These are phyloP conservation scores for Anthopleura xanthogrammica DNA, from an alignment of 92 coral and sea anemone genomes.

Conservation along the genomic window DNA sequence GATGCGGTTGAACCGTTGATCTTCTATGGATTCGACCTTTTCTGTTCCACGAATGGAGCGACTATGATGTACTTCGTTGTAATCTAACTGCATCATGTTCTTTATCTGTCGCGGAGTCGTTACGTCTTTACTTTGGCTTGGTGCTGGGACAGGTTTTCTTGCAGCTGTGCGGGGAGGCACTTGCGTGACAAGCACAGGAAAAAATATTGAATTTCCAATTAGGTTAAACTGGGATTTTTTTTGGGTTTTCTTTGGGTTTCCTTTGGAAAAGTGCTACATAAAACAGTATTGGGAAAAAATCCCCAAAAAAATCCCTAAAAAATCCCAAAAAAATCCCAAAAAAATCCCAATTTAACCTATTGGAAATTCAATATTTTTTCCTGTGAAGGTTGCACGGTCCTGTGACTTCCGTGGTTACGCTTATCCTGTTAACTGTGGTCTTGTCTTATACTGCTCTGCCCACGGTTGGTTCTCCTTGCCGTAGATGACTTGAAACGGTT, in stretches of 20 bases:
- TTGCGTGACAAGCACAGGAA: not conserved
- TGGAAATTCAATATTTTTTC: too few species aligned
- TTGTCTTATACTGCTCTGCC: constrained; percentile 58
- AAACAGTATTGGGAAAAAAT: too few species aligned
- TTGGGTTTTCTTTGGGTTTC: too few species aligned
- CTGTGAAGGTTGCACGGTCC: too few species aligned
- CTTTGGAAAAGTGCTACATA: too few species aligned
- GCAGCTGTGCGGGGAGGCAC: not conserved
- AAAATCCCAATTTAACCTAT: too few species aligned
- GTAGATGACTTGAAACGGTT: constrained; percentile 52
- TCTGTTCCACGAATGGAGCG: constrained; percentile 19
- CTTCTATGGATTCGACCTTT: constrained; percentile 48
- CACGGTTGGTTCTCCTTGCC: constrained; percentile 65
- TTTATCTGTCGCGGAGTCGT: not conserved
- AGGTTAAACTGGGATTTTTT: too few species aligned
- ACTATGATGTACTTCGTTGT: not conserved
- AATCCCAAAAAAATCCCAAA: too few species aligned
- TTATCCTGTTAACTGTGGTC: not conserved
- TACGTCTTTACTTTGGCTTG: not conserved
- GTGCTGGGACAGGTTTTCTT: not conserved
- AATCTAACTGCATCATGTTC: not conserved
- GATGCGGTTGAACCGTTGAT: constrained; percentile 20
- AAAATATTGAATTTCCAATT: too few species aligned
- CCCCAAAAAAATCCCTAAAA: too few species aligned
- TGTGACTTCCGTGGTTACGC: not conserved